Conservation (phyloP, 1,140 invertebrate genomes). For the Cryptotermes secundus region DNA sequence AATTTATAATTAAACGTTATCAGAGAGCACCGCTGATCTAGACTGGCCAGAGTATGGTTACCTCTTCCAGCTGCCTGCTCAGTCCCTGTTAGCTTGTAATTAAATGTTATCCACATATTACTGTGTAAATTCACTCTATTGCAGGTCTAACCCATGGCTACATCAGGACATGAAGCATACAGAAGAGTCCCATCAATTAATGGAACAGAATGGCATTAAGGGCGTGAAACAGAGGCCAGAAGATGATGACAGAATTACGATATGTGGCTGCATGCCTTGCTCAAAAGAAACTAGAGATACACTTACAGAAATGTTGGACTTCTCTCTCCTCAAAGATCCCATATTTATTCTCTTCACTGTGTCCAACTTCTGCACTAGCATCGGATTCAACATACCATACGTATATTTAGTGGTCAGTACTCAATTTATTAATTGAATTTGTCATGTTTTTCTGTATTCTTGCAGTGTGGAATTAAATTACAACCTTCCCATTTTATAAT, state of each 20-base stretch:
- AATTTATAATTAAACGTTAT: too few relatives aligned
- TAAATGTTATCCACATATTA: too few relatives aligned
- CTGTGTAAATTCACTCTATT: neutral
- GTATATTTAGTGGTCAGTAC: slow-evolving; percentile 69
- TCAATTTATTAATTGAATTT: slow-evolving; percentile 14
- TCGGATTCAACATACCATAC: slow-evolving; percentile 95
- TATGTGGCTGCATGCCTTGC: slow-evolving; percentile 45
- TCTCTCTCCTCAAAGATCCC: slow-evolving; percentile 78
- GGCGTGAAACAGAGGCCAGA: neutral
- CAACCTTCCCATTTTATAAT: too few relatives aligned
- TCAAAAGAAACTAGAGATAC: slow-evolving; percentile 58
- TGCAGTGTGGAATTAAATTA: slow-evolving; percentile 16
- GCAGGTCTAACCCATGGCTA: slow-evolving; percentile 21
- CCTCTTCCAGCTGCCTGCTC: too few relatives aligned
- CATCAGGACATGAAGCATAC: neutral
- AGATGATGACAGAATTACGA: neutral
- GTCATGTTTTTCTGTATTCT: slow-evolving; percentile 17
- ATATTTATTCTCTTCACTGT: slow-evolving; percentile 88
- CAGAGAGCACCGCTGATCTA: too few relatives aligned
- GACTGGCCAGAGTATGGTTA: too few relatives aligned
- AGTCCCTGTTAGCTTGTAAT: too few relatives aligned
- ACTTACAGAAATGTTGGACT: slow-evolving; percentile 80
- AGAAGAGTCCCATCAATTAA: slow-evolving; percentile 8
- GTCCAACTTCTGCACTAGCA: slow-evolving; percentile 94
- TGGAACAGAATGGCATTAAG: neutral